phyloP scores from a whole-genome alignment of 2,888 invertebrate species.

The Tinea pellionella region DNA sequence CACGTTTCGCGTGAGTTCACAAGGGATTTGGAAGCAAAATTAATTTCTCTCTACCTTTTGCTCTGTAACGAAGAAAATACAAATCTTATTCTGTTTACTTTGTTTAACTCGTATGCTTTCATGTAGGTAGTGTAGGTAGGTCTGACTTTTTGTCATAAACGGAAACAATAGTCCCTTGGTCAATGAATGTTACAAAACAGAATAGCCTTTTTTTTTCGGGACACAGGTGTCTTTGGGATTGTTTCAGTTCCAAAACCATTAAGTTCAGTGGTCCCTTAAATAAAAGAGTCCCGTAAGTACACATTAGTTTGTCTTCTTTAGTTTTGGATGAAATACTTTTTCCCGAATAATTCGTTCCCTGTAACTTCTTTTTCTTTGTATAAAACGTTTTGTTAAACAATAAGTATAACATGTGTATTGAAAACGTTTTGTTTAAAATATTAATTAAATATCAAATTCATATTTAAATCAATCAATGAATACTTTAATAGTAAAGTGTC shows the following conservation, averaged over 20 bases:
- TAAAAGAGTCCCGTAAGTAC: constrained; percentile 13
- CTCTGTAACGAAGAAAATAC: not conserved
- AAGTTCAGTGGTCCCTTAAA: constrained; percentile 14
- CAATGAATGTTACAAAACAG: not conserved
- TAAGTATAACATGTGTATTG: no score
- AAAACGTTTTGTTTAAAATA: no score
- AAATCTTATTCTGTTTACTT: not conserved
- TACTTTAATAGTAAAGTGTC: not conserved
- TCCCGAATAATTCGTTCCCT: not conserved
- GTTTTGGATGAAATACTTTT: constrained; percentile 10
- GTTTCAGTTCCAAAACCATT: constrained; percentile 24
- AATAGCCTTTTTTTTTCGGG: constrained; percentile 18
- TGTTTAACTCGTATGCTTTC: not conserved
- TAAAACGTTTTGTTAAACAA: not conserved
- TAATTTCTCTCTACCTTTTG: not conserved
- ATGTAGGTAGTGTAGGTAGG: no score
- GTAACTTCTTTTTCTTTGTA: not conserved
- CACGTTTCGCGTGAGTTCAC: not conserved
- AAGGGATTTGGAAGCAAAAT: not conserved
- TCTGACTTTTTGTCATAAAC: not conserved
- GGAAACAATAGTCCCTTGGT: not conserved
- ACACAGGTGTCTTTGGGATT: constrained; percentile 42
- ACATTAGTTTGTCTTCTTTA: constrained; percentile 14
- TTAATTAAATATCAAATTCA: no score
- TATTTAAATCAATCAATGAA: not conserved